Base-by-base conservation (phyloP, 2,797 vertebrate genomes). In the Philypnodon macrostomus region DNA sequence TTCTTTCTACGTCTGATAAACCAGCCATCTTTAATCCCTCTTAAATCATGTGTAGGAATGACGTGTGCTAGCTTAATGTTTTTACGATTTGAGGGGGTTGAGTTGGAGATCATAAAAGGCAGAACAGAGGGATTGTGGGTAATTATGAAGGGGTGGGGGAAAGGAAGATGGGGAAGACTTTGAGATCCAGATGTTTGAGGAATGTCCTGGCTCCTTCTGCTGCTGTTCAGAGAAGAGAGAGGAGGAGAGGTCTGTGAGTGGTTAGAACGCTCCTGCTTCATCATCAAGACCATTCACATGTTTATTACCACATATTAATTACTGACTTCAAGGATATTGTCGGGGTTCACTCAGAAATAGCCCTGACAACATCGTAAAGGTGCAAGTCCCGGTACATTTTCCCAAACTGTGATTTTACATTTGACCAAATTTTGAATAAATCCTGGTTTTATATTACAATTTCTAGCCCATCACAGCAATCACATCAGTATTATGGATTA, bases 131-230 rank as follows among this genome's bases (percentile, higher is more conserved):
- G 75, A 72, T 89, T 87, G 87, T 86, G 88, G 86, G 84, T 90
- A 87, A 89, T 88, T 87, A 87, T 67, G 73, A 53, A 38, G 55
- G 71, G 64, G 77, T 60, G 59, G 76, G 55, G 76, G 75, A n/a
- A 73, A 76, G 80, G 64, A 67, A 61, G 77, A 80, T 78, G 80
- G 79, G 81, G 81, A 81, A 77, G 79, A 85, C 73, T 87, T 58
- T 19, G 81, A 78, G 75, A n/a, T n/a, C 90, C 88, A 91, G 88
- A 91, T 90, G 90, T 91, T 83, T 77, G 78, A 86, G 87, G 88
- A 91, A 90, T 90, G 88, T 87, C 84, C 87, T 89, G 86, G 87
- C 86, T 87, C 81, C 82, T 80, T 75, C 75, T 65, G 67, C 59
- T n/a, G 72, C 56, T n/a, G n/a, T n/a, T 69, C 67, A 63, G 75